phyloP scores from a whole-genome alignment of 1,140 invertebrate species.

The Dreissena polymorpha region DNA sequence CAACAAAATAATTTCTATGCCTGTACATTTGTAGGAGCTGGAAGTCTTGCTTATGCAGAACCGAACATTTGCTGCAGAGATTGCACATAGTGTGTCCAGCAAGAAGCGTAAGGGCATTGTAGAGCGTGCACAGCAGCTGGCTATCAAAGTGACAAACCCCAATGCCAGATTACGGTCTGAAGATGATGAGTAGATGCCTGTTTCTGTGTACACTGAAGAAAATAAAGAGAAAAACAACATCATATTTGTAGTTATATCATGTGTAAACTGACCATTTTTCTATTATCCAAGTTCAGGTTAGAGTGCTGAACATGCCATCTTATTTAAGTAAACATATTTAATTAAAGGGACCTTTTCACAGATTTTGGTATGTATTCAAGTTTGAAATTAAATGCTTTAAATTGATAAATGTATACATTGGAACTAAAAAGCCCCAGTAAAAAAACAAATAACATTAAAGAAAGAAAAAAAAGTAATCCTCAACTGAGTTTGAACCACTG shows the following conservation, averaged over 20 bases:
- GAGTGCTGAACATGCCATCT: too few relatives aligned
- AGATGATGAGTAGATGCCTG: conserved; percentile 94
- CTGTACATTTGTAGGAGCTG: conserved; percentile 88
- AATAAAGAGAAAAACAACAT: conserved; percentile 40
- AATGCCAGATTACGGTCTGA: conserved; percentile 97
- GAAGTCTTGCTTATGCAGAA: conserved; percentile 99
- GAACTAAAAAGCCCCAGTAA: too few relatives aligned
- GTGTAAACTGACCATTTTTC: background rate
- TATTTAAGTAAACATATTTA: too few relatives aligned
- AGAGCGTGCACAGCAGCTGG: conserved; percentile 96
- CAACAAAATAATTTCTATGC: too few relatives aligned
- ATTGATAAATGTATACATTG: too few relatives aligned
- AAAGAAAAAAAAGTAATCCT: too few relatives aligned
- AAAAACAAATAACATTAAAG: too few relatives aligned
- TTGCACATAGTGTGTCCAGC: conserved; percentile 97
- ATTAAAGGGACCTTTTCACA: too few relatives aligned
- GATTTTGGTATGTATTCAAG: too few relatives aligned
- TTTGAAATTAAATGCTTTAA: too few relatives aligned
- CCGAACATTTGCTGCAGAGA: conserved; percentile 97
- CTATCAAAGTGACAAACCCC: conserved; percentile 97
- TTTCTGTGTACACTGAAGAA: conserved; percentile 40
- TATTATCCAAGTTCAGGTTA: too few relatives aligned
- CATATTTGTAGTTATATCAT: background rate
- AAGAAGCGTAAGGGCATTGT: conserved; percentile 98
- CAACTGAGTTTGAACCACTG: too few relatives aligned